Conservation (phyloP, 2,113 vertebrate species). For the Gallinago media region DNA sequence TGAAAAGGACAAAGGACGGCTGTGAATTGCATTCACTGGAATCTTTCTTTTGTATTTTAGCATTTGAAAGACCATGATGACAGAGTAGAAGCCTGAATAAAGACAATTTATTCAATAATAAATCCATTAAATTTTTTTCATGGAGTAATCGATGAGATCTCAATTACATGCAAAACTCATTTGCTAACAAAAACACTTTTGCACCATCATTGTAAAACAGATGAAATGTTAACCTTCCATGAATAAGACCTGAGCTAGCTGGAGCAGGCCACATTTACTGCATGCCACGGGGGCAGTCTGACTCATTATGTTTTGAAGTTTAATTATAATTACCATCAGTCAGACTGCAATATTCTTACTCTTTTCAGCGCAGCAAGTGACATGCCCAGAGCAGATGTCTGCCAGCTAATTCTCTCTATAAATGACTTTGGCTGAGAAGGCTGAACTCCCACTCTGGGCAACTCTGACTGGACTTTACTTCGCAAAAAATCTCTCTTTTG, state of each 20-base stretch:
- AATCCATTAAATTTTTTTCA: neutral
- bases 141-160: neutral
- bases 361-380: neutral
- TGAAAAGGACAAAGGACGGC: slow-evolving; percentile 60
- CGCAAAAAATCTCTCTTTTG: neutral
- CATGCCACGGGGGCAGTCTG: neutral
- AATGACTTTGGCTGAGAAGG: neutral
- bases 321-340: neutral
- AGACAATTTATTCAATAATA: neutral
- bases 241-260: neutral
- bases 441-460: neutral
- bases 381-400: neutral
- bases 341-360: neutral
- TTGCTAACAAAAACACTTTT: neutral
- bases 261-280: neutral
- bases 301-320: neutral
- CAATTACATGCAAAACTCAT: neutral
- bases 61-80: neutral
- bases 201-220: neutral
- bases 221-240: neutral
- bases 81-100: neutral
- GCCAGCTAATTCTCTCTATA: neutral
- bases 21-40: slow-evolving; percentile 1
- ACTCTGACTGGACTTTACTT: neutral
- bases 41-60: slow-evolving; percentile 13